Evolutionary conservation across 2,113 vertebrate genomes (phyloP).

Genomic region (Saguinus midas): DNA sequence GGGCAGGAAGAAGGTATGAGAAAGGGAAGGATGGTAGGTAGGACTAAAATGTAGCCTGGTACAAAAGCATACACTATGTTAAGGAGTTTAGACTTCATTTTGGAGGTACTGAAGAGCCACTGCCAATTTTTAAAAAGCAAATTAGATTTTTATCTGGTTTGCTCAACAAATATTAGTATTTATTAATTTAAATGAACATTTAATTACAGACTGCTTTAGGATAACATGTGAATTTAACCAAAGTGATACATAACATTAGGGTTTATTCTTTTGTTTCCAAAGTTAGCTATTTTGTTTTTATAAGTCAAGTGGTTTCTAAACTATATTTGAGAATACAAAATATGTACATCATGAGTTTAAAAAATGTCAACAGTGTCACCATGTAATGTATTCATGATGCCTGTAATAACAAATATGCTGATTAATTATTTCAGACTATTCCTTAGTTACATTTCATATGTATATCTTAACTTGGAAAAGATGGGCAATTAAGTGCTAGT

Average conservation of each 20-base stretch:
- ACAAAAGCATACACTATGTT: not conserved
- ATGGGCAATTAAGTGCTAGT: not conserved
- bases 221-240: not conserved
- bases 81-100: not conserved
- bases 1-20: not conserved
- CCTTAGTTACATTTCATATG: not conserved
- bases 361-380: not conserved
- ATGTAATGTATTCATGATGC: not conserved
- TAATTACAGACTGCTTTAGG: not conserved
- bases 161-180: not conserved
- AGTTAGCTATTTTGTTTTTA: not conserved
- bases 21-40: not conserved
- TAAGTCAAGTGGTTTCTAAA: not conserved
- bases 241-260: not conserved
- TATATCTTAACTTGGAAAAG: not conserved
- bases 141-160: not conserved
- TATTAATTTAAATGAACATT: constrained; percentile 25
- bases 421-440: not conserved
- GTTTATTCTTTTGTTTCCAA: not conserved
- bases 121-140: not conserved
- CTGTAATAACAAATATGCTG: not conserved
- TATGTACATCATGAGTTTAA: not conserved
- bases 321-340: constrained; percentile 31
- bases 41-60: not conserved
- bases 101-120: not conserved